Percentiles rank a stretch among this genome's conserved stretches.
phyloP scores from a whole-genome alignment of 2,113 vertebrate genomes.

The Cyprinodon variegatus region DNA sequence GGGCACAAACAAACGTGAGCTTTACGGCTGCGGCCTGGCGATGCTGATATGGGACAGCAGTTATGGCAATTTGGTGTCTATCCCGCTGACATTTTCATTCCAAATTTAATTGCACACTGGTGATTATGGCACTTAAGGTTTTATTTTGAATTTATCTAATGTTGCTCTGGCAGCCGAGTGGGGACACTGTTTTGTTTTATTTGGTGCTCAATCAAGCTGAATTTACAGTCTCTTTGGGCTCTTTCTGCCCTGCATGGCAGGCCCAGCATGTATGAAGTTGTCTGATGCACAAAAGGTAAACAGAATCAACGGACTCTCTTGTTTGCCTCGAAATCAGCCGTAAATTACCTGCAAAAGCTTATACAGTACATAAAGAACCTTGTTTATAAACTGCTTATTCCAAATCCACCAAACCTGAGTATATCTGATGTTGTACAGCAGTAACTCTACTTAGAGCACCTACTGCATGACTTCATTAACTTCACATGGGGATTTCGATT shows the following conservation, averaged over 20 bases:
- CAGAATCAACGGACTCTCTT: background rate
- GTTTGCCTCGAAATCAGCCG: background rate
- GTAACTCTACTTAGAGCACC: background rate
- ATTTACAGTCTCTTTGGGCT: constrained; percentile 51
- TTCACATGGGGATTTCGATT: background rate
- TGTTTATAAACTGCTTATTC: background rate
- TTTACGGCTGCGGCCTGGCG: constrained; percentile 71
- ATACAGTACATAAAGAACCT: background rate
- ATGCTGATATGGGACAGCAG: constrained; percentile 65
- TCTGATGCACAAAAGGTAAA: background rate
- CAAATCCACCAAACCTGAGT: background rate
- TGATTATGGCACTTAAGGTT: constrained; percentile 70
- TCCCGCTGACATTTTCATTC: constrained; percentile 73
- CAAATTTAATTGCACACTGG: constrained; percentile 65
- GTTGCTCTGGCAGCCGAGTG: constrained; percentile 44
- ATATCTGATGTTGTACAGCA: background rate
- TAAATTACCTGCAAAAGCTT: background rate
- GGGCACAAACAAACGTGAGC: constrained; percentile 61
- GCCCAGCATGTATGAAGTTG: background rate
- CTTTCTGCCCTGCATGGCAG: background rate
- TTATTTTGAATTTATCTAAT: constrained; percentile 69
- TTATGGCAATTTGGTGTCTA: constrained; percentile 49
- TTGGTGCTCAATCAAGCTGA: constrained; percentile 57
- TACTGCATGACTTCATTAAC: background rate
- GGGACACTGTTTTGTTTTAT: constrained; percentile 62